Evolutionary conservation across 2,888 invertebrate genomes (phyloP), one percentile per base, ranked within the genome.

Genomic region (Frankliniella fusca): DNA sequence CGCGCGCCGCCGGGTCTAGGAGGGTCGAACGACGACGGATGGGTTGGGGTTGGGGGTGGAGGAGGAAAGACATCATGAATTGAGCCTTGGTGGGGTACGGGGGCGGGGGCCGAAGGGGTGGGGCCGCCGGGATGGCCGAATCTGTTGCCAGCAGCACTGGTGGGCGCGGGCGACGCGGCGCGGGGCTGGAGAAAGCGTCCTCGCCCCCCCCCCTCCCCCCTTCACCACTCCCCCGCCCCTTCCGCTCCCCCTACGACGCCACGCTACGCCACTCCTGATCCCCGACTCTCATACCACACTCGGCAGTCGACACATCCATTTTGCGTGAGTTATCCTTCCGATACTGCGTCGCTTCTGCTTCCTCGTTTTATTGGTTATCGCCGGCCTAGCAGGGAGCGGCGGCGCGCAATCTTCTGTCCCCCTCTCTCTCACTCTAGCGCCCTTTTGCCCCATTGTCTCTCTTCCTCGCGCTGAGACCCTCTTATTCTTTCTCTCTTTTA

Each of bases 261-360:
- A 20, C 7, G 20, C 20, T 3, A 7, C 61, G 61, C 61, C 61
- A 61, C n/a, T 61, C 70, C 70, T 76, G 70, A 76, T 76, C 70
- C 70, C 27, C 70, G 27, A 27, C 9, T 11, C 27, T 18, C 18
- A 18, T n/a, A 18, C 61, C 61, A 61, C 61, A 61, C 61, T 61
- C n/a, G 61, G 70, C 70, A 76, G 70, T 76, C 70, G 70, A 76
- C 70, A 76, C 70, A 76, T 76, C 70, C 70, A 76, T 76, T 76
- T 76, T 76, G 70, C 70, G 70, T 76, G 70, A 76, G 70, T 76
- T 76, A 76, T 76, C 70, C 70, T 76, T 76, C 70, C 70, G 70
- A 76, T 76, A 76, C 70, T 23, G 70, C 70, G 70, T 12, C 27
- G 70, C 70, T 61, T n/a, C 61, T 61, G 18, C 61, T n/a, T n/a